Percentiles rank a stretch among this genome's conserved stretches.
Conservation (phyloP, 1,140 invertebrate species). For the Tenebrio molitor region DNA sequence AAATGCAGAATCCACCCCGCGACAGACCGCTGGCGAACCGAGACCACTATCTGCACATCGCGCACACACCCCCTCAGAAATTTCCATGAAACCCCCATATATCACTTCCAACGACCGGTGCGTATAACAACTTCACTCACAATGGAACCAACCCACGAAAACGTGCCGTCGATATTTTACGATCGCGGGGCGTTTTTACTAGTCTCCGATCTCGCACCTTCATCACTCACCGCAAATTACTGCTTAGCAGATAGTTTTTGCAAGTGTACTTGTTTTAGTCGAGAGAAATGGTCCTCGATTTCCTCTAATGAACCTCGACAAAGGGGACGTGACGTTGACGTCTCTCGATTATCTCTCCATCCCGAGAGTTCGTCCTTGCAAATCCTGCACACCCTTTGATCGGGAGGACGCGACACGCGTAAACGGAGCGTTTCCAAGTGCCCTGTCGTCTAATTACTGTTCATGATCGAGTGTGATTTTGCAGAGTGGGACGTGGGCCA, state of each 20-base stretch:
- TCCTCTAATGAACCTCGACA: conserved; percentile 5
- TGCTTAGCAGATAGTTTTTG: conserved; percentile 20
- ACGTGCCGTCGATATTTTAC: background rate
- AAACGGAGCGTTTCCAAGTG: no score
- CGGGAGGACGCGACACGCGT: no score
- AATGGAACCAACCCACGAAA: background rate
- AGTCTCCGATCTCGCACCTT: background rate
- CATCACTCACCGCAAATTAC: conserved; percentile 12
- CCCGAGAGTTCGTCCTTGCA: background rate
- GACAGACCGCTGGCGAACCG: no score
- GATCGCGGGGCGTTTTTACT: no score
- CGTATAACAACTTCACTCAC: no score
- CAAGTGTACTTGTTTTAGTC: background rate
- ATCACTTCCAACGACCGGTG: no score
- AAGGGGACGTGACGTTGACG: conserved; percentile 6
- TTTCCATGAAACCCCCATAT: no score
- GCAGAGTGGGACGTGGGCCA: conserved; percentile 61
- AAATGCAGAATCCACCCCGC: no score
- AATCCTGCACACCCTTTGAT: background rate
- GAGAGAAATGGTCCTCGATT: background rate
- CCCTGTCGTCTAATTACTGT: no score
- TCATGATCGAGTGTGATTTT: no score
- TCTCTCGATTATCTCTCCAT: background rate
- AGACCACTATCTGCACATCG: no score
- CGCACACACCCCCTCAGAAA: no score